These are phyloP conservation scores for Chloroceryle aenea DNA, from an alignment of 2,113 vertebrate genomes.

Conservation along the genomic window DNA sequence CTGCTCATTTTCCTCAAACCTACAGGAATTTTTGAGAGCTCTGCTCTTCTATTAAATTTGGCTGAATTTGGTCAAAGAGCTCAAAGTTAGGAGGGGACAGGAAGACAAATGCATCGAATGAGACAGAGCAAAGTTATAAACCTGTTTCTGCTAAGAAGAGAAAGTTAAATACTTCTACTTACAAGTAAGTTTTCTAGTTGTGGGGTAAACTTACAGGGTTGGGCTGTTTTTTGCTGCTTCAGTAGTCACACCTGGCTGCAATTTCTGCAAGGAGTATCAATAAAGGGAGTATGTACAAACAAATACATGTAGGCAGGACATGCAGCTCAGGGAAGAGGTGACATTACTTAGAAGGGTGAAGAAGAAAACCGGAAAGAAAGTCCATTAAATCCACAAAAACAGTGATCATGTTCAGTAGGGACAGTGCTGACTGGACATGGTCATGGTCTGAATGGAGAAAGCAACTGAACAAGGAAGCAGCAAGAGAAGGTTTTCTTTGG, in stretches of 20 bases:
- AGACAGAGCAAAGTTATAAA: background rate
- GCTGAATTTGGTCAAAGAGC: background rate
- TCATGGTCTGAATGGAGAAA: background rate
- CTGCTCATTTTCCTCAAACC: background rate
- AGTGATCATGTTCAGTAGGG: background rate
- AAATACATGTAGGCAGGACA: background rate
- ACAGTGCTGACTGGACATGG: background rate
- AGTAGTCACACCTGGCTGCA: background rate
- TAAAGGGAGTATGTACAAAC: background rate
- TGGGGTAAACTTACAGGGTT: background rate
- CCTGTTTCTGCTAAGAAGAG: background rate
- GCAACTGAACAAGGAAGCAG: background rate
- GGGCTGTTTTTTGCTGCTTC: background rate
- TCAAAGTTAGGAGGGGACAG: background rate
- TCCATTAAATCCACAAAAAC: slow-evolving; percentile 33
- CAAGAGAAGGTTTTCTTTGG: slow-evolving; percentile 34
- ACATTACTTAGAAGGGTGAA: background rate
- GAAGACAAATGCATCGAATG: background rate
- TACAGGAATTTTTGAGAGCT: background rate
- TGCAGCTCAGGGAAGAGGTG: background rate
- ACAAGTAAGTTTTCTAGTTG: background rate
- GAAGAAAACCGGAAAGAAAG: slow-evolving; percentile 36
- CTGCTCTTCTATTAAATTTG: background rate
- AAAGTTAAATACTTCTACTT: background rate
- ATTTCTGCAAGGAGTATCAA: background rate